Evolutionary conservation across 2,888 invertebrate species (phyloP).

Genomic region (Cephus nigrinus): DNA sequence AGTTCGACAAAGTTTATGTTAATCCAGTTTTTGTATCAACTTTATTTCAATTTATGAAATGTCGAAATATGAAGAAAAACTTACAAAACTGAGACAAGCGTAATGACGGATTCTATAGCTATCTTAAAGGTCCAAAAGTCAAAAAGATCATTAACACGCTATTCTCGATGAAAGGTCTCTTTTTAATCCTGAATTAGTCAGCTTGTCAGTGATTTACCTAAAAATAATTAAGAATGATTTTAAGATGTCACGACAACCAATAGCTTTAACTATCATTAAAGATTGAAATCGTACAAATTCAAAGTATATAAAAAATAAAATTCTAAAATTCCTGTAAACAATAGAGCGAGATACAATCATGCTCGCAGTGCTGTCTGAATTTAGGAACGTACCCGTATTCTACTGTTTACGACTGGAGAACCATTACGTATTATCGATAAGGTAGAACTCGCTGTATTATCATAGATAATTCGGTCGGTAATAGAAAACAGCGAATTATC

Average conservation of each 20-base stretch:
- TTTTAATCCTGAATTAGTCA: too few species aligned
- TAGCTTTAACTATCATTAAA: not conserved
- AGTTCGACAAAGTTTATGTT: not conserved
- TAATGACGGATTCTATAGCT: not conserved
- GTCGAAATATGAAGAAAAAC: not conserved
- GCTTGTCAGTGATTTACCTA: too few species aligned
- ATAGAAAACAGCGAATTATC: not conserved
- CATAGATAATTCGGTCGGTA: not conserved
- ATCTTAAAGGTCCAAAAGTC: not conserved
- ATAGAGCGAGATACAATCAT: too few species aligned
- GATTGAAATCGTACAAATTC: not conserved
- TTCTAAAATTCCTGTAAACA: too few species aligned
- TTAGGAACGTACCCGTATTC: not conserved
- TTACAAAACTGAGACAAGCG: not conserved
- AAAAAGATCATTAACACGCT: not conserved
- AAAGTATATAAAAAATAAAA: not conserved
- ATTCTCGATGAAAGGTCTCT: not conserved
- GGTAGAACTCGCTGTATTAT: not conserved
- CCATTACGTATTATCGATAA: not conserved
- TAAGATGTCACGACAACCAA: not conserved
- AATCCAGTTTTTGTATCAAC: not conserved
- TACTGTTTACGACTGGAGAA: not conserved
- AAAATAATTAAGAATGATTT: not conserved
- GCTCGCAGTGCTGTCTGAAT: too few species aligned
- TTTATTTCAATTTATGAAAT: not conserved